Conservation (phyloP, 2,113 vertebrate genomes). For the Tichodroma muraria region DNA sequence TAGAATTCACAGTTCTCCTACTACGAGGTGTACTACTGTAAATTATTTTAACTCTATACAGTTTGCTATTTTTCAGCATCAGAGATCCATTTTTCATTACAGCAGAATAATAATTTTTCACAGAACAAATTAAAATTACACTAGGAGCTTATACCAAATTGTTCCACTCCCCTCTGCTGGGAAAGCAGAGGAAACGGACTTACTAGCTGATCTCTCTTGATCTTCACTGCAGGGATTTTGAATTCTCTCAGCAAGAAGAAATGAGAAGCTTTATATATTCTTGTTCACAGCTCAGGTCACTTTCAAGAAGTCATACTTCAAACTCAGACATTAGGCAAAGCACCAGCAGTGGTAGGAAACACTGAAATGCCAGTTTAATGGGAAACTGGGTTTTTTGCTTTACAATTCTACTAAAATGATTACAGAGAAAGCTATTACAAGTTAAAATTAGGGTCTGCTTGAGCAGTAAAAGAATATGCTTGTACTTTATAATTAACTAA, state of each 20-base stretch:
- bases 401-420: neutral
- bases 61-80: neutral
- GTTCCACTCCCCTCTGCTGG: neutral
- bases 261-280: neutral
- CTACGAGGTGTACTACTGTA: neutral
- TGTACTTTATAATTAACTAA: neutral
- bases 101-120: neutral
- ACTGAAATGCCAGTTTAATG: neutral
- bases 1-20: neutral
- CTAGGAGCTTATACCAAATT: neutral
- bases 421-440: neutral
- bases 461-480: neutral
- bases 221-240: neutral
- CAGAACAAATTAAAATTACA: neutral
- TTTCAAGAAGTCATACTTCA: neutral
- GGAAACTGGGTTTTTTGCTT: neutral
- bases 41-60: neutral
- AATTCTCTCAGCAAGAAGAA: neutral
- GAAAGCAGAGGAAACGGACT: neutral
- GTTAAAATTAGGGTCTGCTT: neutral
- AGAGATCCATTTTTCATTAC: neutral
- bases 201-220: neutral
- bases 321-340: neutral
- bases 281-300: neutral
- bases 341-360: neutral